Conservation (phyloP, 64 coral and sea anemone species). For the Dendronephthya gigantea region DNA sequence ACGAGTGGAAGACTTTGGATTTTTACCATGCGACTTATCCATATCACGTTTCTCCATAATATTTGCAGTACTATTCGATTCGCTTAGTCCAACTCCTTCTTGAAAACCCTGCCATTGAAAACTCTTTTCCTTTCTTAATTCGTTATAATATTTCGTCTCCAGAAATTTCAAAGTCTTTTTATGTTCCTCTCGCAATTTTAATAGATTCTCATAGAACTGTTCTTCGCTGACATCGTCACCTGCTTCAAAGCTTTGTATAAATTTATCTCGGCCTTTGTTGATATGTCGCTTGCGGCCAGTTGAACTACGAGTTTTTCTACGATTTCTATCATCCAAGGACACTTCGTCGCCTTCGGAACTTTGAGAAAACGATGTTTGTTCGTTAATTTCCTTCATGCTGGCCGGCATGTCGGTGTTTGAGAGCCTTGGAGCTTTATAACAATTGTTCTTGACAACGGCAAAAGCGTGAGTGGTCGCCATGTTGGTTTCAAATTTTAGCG, state of each 20-base stretch:
- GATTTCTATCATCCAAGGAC: neutral
- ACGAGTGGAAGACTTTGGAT: neutral
- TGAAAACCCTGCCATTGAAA: conserved; percentile 11
- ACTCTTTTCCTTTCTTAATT: conserved; percentile 43
- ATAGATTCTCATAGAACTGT: conserved; percentile 75
- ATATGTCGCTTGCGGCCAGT: neutral
- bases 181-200: conserved; percentile 76
- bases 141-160: conserved; percentile 76
- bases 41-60: neutral
- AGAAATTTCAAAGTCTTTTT: conserved; percentile 78
- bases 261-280: neutral
- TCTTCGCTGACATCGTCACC: conserved; percentile 62
- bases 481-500: conserved; percentile 48
- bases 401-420: conserved; percentile 79
- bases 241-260: neutral
- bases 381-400: conserved; percentile 51
- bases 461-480: conserved; percentile 82
- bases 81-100: neutral
- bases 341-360: neutral
- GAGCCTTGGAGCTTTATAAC: conserved; percentile 84
- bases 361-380: neutral
- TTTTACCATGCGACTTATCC: neutral
- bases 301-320: neutral
- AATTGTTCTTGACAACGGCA: conserved; percentile 73
- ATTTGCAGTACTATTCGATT: neutral